Conservation (phyloP, 1,140 invertebrate species). For the Diuraphis noxia region DNA sequence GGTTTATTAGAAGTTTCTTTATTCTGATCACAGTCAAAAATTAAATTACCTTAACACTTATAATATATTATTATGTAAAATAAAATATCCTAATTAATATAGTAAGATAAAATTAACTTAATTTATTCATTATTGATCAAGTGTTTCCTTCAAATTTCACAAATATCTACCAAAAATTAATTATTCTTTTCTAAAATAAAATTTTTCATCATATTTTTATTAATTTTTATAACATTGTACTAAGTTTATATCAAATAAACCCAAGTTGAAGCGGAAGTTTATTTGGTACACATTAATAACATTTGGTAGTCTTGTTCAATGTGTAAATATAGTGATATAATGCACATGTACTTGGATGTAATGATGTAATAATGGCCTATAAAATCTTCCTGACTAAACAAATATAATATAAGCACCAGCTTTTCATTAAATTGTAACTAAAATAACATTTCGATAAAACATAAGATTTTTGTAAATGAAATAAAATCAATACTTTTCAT, state of each 20-base stretch:
- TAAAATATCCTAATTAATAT: too few species aligned
- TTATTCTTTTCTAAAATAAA: background rate
- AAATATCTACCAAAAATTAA: background rate
- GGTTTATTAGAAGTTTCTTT: too few species aligned
- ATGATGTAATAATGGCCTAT: background rate
- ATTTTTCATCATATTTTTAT: background rate
- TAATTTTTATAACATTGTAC: background rate
- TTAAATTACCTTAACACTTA: too few species aligned
- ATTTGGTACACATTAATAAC: conserved; percentile 32
- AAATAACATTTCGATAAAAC: background rate
- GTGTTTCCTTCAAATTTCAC: background rate
- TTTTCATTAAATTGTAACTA: conserved; percentile 3
- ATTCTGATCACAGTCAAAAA: too few species aligned
- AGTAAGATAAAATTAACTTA: too few species aligned
- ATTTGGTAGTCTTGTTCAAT: conserved; percentile 4
- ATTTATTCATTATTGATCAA: background rate
- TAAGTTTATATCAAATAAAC: background rate
- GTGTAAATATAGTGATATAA: conserved; percentile 19
- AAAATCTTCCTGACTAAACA: background rate
- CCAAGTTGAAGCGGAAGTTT: background rate
- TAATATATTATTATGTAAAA: too few species aligned
- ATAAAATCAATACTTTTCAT: background rate
- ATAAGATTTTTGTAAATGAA: background rate
- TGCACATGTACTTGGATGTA: background rate
- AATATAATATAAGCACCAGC: background rate